Percentiles rank a stretch among this genome's conserved stretches.
Evolutionary conservation across 1,140 invertebrate species (phyloP).

Genomic region (Armadillidium nasatum): DNA sequence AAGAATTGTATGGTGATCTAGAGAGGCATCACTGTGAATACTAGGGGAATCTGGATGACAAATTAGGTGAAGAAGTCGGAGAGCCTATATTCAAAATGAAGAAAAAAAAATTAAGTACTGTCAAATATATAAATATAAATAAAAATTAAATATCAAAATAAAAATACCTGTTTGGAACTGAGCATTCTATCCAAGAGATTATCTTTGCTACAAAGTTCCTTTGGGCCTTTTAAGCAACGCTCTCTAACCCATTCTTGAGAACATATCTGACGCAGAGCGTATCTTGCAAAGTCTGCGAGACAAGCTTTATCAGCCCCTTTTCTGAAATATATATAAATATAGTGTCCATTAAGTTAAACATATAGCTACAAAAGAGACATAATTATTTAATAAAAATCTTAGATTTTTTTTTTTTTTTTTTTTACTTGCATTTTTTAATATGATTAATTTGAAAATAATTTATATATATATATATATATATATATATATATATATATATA

Average conservation of each 20-base stretch:
- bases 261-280: constrained; percentile 87
- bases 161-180: constrained; percentile 69
- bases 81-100: constrained; percentile 52
- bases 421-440: no score
- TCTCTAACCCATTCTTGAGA: constrained; percentile 94
- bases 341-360: no score
- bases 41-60: constrained; percentile 72
- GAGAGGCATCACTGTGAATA: constrained; percentile 30
- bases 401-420: no score
- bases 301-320: constrained; percentile 53
- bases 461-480: no score
- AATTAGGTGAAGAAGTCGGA: constrained; percentile 89
- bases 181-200: constrained; percentile 83
- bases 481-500: no score
- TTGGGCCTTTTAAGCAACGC: constrained; percentile 68
- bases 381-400: no score
- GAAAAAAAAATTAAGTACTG: background rate
- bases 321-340: constrained; percentile 20
- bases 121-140: background rate
- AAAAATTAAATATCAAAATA: background rate
- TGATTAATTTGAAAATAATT: no score
- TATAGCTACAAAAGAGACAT: no score
- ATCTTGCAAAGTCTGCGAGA: constrained; percentile 80
- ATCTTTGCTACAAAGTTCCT: constrained; percentile 52
- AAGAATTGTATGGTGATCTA: constrained; percentile 44